These are phyloP conservation scores for Mastomys coucha DNA, from an alignment of 2,113 vertebrate genomes.

Conservation along the genomic window DNA sequence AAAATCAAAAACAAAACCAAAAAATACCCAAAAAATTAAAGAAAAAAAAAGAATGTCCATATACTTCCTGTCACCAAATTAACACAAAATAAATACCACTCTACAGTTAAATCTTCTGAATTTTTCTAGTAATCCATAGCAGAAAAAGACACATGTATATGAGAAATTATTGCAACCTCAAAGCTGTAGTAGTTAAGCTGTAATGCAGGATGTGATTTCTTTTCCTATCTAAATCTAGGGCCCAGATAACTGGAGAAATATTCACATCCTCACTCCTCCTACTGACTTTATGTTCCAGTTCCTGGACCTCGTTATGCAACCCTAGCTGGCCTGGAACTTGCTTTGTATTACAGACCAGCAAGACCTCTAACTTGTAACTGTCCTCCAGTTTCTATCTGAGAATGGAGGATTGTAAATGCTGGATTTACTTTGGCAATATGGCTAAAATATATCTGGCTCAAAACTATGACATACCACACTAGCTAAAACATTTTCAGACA, in stretches of 20 bases:
- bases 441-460: constrained; percentile 98
- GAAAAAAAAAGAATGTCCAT: not conserved
- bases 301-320: not conserved
- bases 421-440: constrained; percentile 95
- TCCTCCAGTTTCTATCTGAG: constrained; percentile 56
- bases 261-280: not conserved
- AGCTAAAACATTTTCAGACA: constrained; percentile 95
- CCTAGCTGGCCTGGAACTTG: not conserved
- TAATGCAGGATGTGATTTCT: not conserved
- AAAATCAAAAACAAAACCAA: no score
- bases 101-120: not conserved
- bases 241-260: not conserved
- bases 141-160: not conserved
- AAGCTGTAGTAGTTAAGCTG: not conserved
- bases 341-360: not conserved
- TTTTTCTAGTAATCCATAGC: not conserved
- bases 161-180: not conserved
- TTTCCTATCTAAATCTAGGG: no score
- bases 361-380: not conserved
- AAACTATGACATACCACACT: constrained; percentile 97
- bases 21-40: no score
- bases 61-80: not conserved
- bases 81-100: not conserved
- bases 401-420: constrained; percentile 69
- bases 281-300: not conserved